phyloP scores from a whole-genome alignment of 1,140 invertebrate genomes.

The Temnothorax nylanderi region DNA sequence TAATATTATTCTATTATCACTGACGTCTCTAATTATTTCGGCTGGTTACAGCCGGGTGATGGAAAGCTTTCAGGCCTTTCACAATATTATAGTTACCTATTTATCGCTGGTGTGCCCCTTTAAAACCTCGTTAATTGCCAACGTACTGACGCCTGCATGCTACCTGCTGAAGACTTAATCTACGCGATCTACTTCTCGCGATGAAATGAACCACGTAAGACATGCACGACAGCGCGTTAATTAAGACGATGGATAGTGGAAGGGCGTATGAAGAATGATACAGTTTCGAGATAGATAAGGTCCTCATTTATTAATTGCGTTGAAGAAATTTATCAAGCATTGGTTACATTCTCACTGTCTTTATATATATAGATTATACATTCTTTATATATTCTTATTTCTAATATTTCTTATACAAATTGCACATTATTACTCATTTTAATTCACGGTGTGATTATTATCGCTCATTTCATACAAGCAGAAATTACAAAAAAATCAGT shows the following conservation, averaged over 20 bases:
- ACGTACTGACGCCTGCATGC: conserved; percentile 59
- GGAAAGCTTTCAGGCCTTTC: conserved; percentile 4
- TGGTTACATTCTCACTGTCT: background rate
- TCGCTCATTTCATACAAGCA: background rate
- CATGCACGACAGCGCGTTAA: conserved; percentile 68
- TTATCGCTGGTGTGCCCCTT: conserved; percentile 59
- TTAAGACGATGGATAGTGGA: conserved; percentile 72
- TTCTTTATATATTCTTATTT: background rate
- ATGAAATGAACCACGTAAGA: conserved; percentile 64
- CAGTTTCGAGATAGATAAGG: conserved; percentile 58
- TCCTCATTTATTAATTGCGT: conserved; percentile 66
- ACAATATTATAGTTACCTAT: conserved; percentile 27
- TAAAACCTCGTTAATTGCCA: conserved; percentile 63
- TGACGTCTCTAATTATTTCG: background rate
- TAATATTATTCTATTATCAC: background rate
- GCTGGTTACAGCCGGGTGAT: background rate
- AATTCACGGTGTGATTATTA: background rate
- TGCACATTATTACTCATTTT: background rate
- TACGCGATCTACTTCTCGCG: conserved; percentile 67
- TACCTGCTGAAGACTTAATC: conserved; percentile 67
- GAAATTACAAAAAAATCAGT: background rate
- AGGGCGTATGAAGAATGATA: conserved; percentile 60
- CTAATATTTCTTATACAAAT: background rate
- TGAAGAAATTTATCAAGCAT: conserved; percentile 37
- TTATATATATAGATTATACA: background rate